Evolutionary conservation across 2,113 vertebrate species (phyloP).

Genomic region (Lagopus leucura): DNA sequence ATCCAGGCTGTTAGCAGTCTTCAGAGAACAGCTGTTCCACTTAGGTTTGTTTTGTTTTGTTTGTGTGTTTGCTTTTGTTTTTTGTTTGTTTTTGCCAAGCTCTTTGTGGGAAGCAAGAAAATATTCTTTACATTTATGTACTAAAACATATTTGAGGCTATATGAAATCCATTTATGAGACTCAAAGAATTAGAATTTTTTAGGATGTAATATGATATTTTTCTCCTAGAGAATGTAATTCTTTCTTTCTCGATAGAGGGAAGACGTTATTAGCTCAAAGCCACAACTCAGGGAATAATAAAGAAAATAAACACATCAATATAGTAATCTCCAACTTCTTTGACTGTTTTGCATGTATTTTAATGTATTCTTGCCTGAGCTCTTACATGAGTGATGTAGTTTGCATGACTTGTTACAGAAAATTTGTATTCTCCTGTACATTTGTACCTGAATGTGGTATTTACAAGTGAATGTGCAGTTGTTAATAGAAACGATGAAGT

Average conservation of each 20-base stretch:
- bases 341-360: constrained; percentile 1
- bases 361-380: neutral
- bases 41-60: neutral
- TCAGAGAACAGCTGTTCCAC: neutral
- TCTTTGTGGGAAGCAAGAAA: neutral
- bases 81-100: neutral
- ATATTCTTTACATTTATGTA: neutral
- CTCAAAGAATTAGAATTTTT: neutral
- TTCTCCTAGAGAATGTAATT: neutral
- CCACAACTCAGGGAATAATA: neutral
- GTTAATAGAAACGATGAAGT: neutral
- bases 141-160: neutral
- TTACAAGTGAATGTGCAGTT: neutral
- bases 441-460: neutral
- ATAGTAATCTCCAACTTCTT: neutral
- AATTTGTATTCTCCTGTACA: neutral
- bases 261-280: constrained; percentile 17
- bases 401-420: neutral
- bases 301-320: constrained; percentile 2
- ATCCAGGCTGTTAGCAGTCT: neutral
- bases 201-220: neutral
- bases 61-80: neutral
- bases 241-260: neutral
- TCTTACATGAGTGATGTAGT: neutral
- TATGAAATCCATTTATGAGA: neutral